phyloP scores from a whole-genome alignment of 2,888 invertebrate species.

The Galerucella nymphaeae region DNA sequence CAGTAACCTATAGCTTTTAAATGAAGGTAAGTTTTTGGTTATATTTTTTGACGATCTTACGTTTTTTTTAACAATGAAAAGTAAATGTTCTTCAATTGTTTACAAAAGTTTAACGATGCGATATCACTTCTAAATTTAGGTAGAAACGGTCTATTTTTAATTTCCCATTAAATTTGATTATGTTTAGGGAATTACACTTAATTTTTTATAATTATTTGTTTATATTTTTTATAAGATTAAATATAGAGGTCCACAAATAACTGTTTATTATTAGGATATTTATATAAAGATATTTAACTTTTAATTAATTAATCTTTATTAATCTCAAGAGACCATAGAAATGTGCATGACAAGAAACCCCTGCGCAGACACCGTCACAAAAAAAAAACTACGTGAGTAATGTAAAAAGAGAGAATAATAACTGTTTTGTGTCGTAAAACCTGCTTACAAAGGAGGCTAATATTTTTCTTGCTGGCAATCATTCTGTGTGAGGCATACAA shows the following conservation, averaged over 20 bases:
- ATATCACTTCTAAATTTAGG: no score
- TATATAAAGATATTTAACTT: neutral
- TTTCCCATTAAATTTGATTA: no score
- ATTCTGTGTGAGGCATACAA: constrained; percentile 22
- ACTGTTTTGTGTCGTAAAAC: constrained; percentile 27
- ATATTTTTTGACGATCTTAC: no score
- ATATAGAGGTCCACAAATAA: neutral
- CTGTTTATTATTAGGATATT: neutral
- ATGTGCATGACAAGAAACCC: constrained; percentile 17
- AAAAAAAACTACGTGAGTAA: constrained; percentile 26
- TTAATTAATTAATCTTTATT: constrained; percentile 7
- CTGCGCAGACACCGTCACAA: constrained; percentile 1
- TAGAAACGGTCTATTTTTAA: no score
- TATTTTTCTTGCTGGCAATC: constrained; percentile 19
- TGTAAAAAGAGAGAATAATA: constrained; percentile 1
- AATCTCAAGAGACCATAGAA: neutral
- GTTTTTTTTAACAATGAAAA: no score
- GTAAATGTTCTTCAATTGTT: no score
- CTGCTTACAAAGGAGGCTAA: constrained; percentile 28
- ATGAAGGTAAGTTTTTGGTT: no score
- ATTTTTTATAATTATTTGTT: neutral
- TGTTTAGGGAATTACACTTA: no score
- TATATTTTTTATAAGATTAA: neutral
- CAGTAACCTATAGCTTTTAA: no score
- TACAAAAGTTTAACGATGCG: no score